phyloP scores from a whole-genome alignment of 1,140 invertebrate genomes.

The Monochamus saltuarius region DNA sequence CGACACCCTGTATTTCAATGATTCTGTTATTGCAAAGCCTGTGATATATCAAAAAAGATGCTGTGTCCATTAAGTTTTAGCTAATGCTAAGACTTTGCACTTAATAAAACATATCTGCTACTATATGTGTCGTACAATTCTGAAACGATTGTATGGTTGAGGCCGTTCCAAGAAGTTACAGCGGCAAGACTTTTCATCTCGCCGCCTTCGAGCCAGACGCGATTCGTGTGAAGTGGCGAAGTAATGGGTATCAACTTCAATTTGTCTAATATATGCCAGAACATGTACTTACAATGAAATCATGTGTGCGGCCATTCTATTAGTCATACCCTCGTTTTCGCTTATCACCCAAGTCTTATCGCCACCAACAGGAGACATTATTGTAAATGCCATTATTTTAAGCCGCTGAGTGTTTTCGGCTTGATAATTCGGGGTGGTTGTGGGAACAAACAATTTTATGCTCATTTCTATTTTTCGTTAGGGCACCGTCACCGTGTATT shows the following conservation, averaged over 20 bases:
- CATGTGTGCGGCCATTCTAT: slow-evolving; percentile 13
- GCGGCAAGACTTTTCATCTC: slow-evolving; percentile 1
- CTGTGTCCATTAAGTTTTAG: no score
- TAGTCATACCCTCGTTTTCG: slow-evolving; percentile 18
- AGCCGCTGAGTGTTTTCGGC: slow-evolving; percentile 12
- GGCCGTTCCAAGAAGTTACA: neutral
- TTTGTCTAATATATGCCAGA: slow-evolving; percentile 28
- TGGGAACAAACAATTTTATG: no score
- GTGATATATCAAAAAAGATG: no score
- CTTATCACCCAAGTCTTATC: slow-evolving; percentile 16
- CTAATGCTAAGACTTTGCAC: no score
- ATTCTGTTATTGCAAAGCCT: no score
- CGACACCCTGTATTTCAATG: no score
- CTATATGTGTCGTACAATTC: no score
- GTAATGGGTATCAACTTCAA: slow-evolving; percentile 8
- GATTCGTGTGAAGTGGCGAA: neutral
- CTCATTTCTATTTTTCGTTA: no score
- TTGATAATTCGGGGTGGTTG: slow-evolving; percentile 15
- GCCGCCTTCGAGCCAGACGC: slow-evolving; percentile 3
- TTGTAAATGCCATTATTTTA: no score
- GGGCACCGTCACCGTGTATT: no score
- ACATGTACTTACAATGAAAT: slow-evolving; percentile 23
- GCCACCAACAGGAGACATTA: neutral
- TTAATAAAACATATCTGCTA: no score
- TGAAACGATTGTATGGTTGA: no score